Evolutionary conservation across 2,888 invertebrate species (phyloP).

Genomic region (Drosophila emarginata): DNA sequence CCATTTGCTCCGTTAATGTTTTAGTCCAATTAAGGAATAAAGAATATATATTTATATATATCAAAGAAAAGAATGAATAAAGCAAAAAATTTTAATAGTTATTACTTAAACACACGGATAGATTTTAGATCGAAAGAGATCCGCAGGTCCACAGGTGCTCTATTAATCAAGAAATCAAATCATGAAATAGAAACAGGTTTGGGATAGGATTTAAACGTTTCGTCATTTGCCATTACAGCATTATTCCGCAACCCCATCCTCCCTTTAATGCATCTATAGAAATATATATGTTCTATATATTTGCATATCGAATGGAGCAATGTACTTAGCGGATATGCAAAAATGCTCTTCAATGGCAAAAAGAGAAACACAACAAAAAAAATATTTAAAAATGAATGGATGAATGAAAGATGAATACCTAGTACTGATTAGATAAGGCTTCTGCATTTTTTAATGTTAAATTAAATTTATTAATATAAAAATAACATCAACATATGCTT

Average conservation of each 20-base stretch:
- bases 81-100: background rate
- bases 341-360: background rate
- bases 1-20: background rate
- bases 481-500: constrained; percentile 13
- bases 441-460: constrained; percentile 63
- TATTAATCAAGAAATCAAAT: background rate
- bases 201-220: background rate
- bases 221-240: background rate
- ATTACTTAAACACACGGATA: background rate
- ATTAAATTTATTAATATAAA: constrained; percentile 16
- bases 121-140: background rate
- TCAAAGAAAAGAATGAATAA: background rate
- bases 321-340: constrained; percentile 8
- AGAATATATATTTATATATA: constrained; percentile 5
- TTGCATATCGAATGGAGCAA: constrained; percentile 3
- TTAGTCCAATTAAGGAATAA: background rate
- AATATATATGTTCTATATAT: constrained; percentile 2
- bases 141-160: constrained; percentile 1
- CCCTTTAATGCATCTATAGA: background rate
- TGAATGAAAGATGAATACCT: constrained; percentile 46
- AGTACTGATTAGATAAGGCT: constrained; percentile 76
- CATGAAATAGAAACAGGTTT: background rate
- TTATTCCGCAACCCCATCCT: background rate
- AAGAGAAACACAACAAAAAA: constrained; percentile 1
- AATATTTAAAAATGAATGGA: constrained; percentile 30